phyloP scores from a whole-genome alignment of 2,113 vertebrate genomes.

The Lagopus muta region DNA sequence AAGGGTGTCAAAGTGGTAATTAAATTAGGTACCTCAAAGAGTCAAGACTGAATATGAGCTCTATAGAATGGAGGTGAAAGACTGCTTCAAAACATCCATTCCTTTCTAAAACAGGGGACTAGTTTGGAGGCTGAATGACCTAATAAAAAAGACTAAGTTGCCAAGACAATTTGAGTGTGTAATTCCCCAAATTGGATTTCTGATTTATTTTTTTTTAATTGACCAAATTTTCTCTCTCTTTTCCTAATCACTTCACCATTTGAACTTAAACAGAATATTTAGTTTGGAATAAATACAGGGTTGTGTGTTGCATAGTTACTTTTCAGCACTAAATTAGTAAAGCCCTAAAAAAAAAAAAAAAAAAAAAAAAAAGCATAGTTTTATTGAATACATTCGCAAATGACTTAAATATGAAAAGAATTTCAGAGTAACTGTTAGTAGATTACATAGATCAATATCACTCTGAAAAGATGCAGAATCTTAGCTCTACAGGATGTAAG shows the following conservation, averaged over 20 bases:
- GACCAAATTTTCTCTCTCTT: background rate
- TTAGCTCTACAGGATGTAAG: accelerated
- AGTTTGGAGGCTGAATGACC: background rate
- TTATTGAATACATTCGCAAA: background rate
- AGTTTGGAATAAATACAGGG: background rate
- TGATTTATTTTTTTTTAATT: background rate
- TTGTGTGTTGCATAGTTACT: background rate
- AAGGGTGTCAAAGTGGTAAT: background rate
- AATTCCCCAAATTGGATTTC: background rate
- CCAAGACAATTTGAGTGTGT: background rate
- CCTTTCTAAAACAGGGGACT: background rate
- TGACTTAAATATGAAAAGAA: background rate
- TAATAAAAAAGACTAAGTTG: background rate
- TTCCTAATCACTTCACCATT: background rate
- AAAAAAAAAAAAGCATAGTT: background rate
- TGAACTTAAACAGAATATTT: background rate
- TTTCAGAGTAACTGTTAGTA: background rate
- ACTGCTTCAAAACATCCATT: background rate
- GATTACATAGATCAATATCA: background rate
- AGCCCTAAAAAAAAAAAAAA: background rate
- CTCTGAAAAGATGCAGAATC: background rate
- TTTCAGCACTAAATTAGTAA: background rate
- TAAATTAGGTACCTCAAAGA: background rate
- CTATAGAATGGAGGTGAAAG: background rate
- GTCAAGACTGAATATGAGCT: background rate